Base-by-base conservation (phyloP, 2,888 invertebrate genomes). In the Dryocosmus kuriphilus region DNA sequence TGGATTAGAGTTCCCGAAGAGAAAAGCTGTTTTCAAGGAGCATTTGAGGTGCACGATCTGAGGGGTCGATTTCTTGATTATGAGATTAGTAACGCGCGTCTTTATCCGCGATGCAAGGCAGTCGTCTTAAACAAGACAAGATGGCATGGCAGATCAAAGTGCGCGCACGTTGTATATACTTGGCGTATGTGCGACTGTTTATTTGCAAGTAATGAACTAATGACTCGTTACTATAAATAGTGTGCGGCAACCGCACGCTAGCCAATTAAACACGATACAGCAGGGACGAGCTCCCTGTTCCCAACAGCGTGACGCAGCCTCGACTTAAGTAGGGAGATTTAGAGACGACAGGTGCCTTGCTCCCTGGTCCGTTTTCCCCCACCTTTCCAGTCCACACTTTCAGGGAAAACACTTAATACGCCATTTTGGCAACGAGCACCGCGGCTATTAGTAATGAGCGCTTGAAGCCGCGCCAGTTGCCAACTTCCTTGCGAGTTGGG, bases 281-380 rank as follows among this genome's bases (percentile, higher is more conserved):
- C 83, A 83, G 82, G 82, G 79, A 79, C 78, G 75, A 55, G 63
- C 77, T 77, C 61, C 67, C 65, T 71, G 73, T 65, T 78, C 67
- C 38, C 65, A 77, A 67, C 71, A 78, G 79, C 81, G 80, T 79
- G 80, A 83, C 83, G 80, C 78, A 77, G 80, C 75, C 81, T 76
- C 78, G 83, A 80, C 88, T 88, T 89, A 89, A 91, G 89, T 89
- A 89, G 88, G 85, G 86, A 90, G 90, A 91, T 91, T 91, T 90
- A 91, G 86, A 83, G 87, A 80, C 86, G 89, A 90, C 91, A 91
- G 91, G 90, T 91, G 91, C 86, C 80, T 80, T 73, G 75, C 77
- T 83, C 73, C 51, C 32, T 71, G 22, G 71, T 38, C 35, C 30
- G 60, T 65, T 77, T 81, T 81, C 75, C 65, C 71, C 73, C 76